These are phyloP conservation scores for Eucriotettix oculatus DNA, from an alignment of 2,888 invertebrate species.

Conservation along the genomic window DNA sequence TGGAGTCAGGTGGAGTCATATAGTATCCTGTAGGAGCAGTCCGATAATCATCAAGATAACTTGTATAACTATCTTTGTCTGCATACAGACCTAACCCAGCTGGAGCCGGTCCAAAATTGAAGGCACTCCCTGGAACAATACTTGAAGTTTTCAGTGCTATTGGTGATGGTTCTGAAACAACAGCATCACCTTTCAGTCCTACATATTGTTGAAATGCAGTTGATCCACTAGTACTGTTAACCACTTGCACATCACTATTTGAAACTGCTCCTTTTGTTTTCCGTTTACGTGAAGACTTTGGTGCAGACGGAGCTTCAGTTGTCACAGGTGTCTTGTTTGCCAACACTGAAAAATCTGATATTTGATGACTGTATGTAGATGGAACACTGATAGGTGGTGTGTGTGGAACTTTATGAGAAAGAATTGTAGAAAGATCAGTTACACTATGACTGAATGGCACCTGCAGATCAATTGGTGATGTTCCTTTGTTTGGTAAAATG, in stretches of 20 bases:
- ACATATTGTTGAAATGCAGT: conserved; percentile 43
- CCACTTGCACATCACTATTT: conserved; percentile 10
- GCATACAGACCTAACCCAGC: conserved; percentile 37
- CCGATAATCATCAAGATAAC: conserved; percentile 43
- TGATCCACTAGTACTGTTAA: conserved; percentile 21
- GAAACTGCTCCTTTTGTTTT: conserved; percentile 11
- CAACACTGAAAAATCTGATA: conserved; percentile 6
- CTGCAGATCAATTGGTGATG: conserved; percentile 5
- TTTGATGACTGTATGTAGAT: conserved; percentile 3
- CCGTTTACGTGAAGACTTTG: conserved; percentile 13
- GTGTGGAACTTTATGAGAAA: conserved; percentile 2
- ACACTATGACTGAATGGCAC: conserved; percentile 2
- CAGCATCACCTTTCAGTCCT: conserved; percentile 29
- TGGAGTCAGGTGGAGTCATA: conserved; percentile 20
- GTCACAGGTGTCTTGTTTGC: conserved; percentile 19
- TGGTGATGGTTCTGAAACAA: conserved; percentile 20
- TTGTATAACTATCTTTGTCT: conserved; percentile 43
- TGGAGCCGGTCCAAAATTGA: conserved; percentile 61
- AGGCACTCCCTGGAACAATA: conserved; percentile 67
- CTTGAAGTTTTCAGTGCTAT: conserved; percentile 49
- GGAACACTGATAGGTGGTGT: background rate
- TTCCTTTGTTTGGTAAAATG: conserved; percentile 3
- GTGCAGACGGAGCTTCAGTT: conserved; percentile 10
- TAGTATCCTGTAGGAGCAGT: conserved; percentile 43
- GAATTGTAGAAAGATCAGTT: conserved; percentile 5